Conservation (phyloP, 2,888 invertebrate genomes). For the Timema cristinae region DNA sequence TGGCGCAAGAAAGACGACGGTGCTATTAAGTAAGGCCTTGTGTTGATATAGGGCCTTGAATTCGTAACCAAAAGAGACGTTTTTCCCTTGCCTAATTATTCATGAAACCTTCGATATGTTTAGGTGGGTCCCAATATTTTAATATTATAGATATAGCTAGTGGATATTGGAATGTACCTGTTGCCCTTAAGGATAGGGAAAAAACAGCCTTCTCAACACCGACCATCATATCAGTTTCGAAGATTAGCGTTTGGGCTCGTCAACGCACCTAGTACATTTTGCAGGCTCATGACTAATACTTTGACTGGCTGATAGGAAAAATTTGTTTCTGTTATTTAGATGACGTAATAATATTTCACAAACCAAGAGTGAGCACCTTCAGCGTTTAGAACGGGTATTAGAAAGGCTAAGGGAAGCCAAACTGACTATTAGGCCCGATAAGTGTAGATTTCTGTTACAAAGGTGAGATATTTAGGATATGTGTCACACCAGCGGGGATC, state of each 20-base stretch:
- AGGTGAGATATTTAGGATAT: constrained; percentile 35
- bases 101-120: too few species aligned
- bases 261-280: background rate
- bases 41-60: constrained; percentile 31
- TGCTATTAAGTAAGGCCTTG: constrained; percentile 30
- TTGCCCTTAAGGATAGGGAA: constrained; percentile 29
- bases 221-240: background rate
- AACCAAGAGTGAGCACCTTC: constrained; percentile 26
- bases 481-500: constrained; percentile 35
- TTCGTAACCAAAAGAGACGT: constrained; percentile 30
- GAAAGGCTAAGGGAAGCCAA: constrained; percentile 28
- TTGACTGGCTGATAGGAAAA: background rate
- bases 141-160: background rate
- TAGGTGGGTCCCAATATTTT: background rate
- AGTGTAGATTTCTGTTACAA: constrained; percentile 32
- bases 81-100: constrained; percentile 29
- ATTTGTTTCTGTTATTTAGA: background rate
- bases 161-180: constrained; percentile 32
- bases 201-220: constrained; percentile 32
- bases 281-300: background rate
- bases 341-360: background rate
- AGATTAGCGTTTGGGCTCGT: background rate
- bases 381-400: constrained; percentile 29
- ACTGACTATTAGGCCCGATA: constrained; percentile 31
- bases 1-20: constrained; percentile 26